phyloP scores from a whole-genome alignment of 1,140 invertebrate genomes.

The Drosophila ogumai region DNA sequence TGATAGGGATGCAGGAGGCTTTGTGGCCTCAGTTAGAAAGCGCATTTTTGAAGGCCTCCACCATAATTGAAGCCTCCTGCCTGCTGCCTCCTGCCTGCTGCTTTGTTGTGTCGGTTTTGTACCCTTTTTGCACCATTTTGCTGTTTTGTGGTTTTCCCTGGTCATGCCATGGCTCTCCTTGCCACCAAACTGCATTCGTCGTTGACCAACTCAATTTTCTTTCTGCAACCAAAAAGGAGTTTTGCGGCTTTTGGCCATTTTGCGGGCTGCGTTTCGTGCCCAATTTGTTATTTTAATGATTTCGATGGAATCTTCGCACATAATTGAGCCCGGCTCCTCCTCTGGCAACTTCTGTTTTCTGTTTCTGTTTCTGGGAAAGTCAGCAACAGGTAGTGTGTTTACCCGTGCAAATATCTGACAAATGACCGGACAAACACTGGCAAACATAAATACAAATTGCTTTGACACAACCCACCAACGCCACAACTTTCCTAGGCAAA shows the following conservation, averaged over 20 bases:
- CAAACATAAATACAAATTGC: slow-evolving; percentile 58
- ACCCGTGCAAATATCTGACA: slow-evolving; percentile 59
- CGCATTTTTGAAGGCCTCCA: slow-evolving; percentile 16
- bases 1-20: slow-evolving; percentile 34
- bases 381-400: slow-evolving; percentile 5
- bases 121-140: slow-evolving; percentile 78
- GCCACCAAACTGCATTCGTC: slow-evolving; percentile 6
- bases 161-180: slow-evolving; percentile 21
- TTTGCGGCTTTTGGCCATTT: slow-evolving; percentile 66
- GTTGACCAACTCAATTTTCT: slow-evolving; percentile 52
- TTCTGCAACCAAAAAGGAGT: slow-evolving; percentile 38
- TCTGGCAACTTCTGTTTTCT: slow-evolving; percentile 44
- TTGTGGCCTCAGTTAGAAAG: slow-evolving; percentile 40
- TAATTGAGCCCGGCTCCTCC: slow-evolving; percentile 49
- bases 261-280: slow-evolving; percentile 65
- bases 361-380: slow-evolving; percentile 45
- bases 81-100: slow-evolving; percentile 1
- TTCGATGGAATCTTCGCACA: slow-evolving; percentile 76
- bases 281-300: slow-evolving; percentile 84
- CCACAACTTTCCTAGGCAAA: slow-evolving; percentile 12
- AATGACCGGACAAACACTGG: slow-evolving; percentile 61
- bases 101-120: slow-evolving; percentile 35
- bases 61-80: slow-evolving; percentile 46
- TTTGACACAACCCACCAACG: slow-evolving; percentile 48
- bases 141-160: slow-evolving; percentile 46